Evolutionary conservation across 2,113 vertebrate genomes (phyloP), one percentile per base, ranked within the genome.

Genomic region (Cavia porcellus): DNA sequence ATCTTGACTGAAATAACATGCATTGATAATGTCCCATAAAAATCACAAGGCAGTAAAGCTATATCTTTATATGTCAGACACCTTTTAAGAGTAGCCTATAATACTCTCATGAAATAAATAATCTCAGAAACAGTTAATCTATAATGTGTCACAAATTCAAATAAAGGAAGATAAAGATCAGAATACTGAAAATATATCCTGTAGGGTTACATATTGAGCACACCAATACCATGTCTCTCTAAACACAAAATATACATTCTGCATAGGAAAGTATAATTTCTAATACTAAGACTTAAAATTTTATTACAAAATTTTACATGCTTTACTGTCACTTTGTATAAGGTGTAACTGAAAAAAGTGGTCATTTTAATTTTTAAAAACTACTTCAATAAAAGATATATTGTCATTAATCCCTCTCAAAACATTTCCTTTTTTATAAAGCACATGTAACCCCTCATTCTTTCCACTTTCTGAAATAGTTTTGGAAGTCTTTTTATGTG

Each of bases 11-110:
- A 90, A 92, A 88, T 77, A 85, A 86, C 25, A 75, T 42, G 64
- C 30, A 89, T 97, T 90, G 86, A 84, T 32, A 88, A 90, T 59
- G 25, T 19, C 45, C 42, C 74, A 90, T 90, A 90, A 95, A 92
- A 95, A 75, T 15, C 35, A 83, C 11, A 50, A 77, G 24, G 84
- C 52, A 77, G 45, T 17, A 85, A 75, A 75, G 2, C 83, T 84
- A 20, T 74, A 89, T 95, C 50, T 94, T 90, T 61, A 79, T 22
- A 42, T 35, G 50, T 45, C 57, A 96, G 92, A 45, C 30, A 92
- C 17, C 85, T 59, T 89, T 95, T 66, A 32, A 52, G 94, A 52
- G 92, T 84, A 64, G 61, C 38, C 35, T 83, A 66, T 90, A 64
- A 38, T 82, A 75, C 4, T 66, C 3, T 38, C 61, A 42, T 59